Evolutionary conservation across 2,888 invertebrate genomes (phyloP).

Genomic region (Pollenia angustigena): DNA sequence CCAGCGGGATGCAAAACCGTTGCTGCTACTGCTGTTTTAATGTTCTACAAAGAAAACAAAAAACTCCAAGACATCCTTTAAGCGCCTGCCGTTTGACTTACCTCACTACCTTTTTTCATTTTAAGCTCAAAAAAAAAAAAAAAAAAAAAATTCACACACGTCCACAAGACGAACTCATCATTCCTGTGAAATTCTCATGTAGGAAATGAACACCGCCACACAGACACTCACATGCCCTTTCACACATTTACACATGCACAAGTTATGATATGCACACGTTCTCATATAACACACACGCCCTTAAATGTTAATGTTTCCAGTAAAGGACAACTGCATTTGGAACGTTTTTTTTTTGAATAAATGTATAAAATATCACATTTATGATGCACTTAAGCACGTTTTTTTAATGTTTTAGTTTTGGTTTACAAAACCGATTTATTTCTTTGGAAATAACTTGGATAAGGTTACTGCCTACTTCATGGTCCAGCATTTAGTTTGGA

Average conservation of each 20-base stretch:
- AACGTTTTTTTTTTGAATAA: neutral
- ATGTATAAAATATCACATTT: constrained; percentile 35
- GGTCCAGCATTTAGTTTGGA: neutral
- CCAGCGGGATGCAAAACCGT: constrained; percentile 69
- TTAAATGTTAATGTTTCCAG: constrained; percentile 40
- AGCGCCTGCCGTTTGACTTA: constrained; percentile 71
- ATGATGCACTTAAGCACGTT: constrained; percentile 56
- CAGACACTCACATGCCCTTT: constrained; percentile 21
- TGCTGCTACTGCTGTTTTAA: constrained; percentile 54
- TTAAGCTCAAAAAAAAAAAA: neutral
- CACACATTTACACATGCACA: neutral
- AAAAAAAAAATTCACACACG: constrained; percentile 37
- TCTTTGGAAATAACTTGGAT: constrained; percentile 39
- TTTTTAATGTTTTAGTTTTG: constrained; percentile 13
- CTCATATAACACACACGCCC: constrained; percentile 64
- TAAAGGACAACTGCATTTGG: constrained; percentile 57
- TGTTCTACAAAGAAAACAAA: neutral
- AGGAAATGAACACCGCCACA: constrained; percentile 10
- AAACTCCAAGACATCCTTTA: constrained; percentile 64
- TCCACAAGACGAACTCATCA: constrained; percentile 25
- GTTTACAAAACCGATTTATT: constrained; percentile 29
- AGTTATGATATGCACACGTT: constrained; percentile 53
- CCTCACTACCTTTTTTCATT: constrained; percentile 37
- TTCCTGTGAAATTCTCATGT: constrained; percentile 58
- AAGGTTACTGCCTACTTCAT: constrained; percentile 35